Evolutionary conservation across 2,113 vertebrate species (phyloP).

Genomic region (Hypocryptadius cinnamomeus): DNA sequence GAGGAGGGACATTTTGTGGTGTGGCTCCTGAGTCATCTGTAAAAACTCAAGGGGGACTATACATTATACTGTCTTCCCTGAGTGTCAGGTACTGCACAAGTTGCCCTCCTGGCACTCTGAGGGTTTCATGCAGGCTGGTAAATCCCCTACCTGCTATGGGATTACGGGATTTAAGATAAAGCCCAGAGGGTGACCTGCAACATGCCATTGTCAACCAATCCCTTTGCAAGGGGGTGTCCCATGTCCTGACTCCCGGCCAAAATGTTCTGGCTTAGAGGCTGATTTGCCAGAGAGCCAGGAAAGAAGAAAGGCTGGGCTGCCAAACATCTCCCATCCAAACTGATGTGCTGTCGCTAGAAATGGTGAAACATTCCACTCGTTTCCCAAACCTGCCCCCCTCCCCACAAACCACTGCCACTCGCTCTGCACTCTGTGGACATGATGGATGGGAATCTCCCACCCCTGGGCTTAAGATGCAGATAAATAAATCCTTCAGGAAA

Average conservation of each 20-base stretch:
- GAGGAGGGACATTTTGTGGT: background rate
- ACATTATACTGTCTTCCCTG: background rate
- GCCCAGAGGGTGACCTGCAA: background rate
- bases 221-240: background rate
- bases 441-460: background rate
- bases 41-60: fast-evolving
- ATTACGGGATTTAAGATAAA: background rate
- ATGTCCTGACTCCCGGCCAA: background rate
- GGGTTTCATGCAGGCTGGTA: background rate
- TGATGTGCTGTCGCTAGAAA: background rate
- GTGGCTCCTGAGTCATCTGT: background rate
- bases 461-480: background rate
- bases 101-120: background rate
- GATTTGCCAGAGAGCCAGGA: background rate
- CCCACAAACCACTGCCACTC: background rate
- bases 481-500: background rate
- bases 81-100: background rate
- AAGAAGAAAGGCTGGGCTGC: background rate
- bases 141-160: background rate
- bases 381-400: background rate
- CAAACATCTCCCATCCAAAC: background rate
- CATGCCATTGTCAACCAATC: background rate
- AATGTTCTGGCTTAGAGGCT: background rate
- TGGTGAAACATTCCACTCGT: fast-evolving
- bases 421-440: fast-evolving